Conservation (phyloP, 2,888 invertebrate species). For the Ypsolopha scabrella region DNA sequence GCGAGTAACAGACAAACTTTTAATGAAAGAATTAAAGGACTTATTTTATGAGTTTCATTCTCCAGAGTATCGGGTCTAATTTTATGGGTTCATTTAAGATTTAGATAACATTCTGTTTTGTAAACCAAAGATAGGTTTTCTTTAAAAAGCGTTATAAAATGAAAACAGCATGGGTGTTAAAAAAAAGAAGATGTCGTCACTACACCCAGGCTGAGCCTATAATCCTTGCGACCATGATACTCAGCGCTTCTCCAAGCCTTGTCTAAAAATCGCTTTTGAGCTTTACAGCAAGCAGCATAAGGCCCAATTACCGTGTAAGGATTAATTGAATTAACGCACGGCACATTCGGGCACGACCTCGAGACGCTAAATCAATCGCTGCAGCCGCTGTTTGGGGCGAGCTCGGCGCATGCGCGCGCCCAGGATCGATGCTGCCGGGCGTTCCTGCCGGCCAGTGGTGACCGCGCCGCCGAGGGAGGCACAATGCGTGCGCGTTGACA, state of each 20-base stretch:
- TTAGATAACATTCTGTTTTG: too few relatives aligned
- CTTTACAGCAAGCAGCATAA: too few relatives aligned
- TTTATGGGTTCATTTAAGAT: too few relatives aligned
- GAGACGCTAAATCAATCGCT: background rate
- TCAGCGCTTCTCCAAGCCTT: background rate
- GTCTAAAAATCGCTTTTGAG: background rate
- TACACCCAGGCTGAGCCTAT: too few relatives aligned
- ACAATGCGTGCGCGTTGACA: slow-evolving; percentile 55
- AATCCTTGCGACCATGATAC: background rate
- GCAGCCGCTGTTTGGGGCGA: slow-evolving; percentile 12
- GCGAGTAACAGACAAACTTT: slow-evolving; percentile 17
- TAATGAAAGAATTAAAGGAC: slow-evolving; percentile 16
- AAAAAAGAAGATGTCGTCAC: too few relatives aligned
- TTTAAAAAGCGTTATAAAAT: too few relatives aligned
- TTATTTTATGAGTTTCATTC: too few relatives aligned
- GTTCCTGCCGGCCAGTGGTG: slow-evolving; percentile 48
- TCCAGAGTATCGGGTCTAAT: too few relatives aligned
- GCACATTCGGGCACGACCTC: background rate
- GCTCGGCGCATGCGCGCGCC: slow-evolving; percentile 35
- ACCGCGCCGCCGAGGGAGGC: slow-evolving; percentile 62
- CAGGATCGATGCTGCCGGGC: slow-evolving; percentile 44
- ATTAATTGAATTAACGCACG: background rate
- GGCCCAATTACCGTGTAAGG: background rate
- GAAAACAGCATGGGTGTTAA: too few relatives aligned
- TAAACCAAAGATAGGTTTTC: too few relatives aligned